Percentiles rank a stretch among this genome's conserved stretches.
Conservation (phyloP, 1,140 invertebrate genomes). For the Mamestra configurata region DNA sequence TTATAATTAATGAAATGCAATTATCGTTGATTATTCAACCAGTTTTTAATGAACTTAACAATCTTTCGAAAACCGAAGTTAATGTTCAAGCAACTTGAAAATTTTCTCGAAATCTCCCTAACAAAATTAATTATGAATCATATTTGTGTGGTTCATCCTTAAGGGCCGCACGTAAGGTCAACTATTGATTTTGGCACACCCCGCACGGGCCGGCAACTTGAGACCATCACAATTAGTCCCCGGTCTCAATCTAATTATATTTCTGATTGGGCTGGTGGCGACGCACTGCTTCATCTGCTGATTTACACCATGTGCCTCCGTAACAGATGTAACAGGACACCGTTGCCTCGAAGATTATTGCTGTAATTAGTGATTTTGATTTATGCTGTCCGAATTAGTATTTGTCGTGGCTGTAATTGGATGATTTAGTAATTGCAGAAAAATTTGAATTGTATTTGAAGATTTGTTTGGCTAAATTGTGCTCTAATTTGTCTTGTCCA, state of each 20-base stretch:
- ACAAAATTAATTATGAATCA: conserved; percentile 54
- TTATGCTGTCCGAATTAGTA: background rate
- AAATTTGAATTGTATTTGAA: background rate
- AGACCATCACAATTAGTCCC: conserved; percentile 84
- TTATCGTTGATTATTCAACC: conserved; percentile 27
- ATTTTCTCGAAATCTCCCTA: background rate
- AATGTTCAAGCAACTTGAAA: background rate
- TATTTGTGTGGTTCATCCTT: conserved; percentile 57
- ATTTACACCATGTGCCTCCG: conserved; percentile 54
- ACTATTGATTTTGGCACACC: conserved; percentile 79
- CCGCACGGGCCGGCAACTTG: conserved; percentile 79
- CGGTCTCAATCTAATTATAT: conserved; percentile 86
- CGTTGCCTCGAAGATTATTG: conserved; percentile 16
- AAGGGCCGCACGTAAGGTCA: conserved; percentile 68
- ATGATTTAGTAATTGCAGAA: conserved; percentile 18
- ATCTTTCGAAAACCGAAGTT: background rate
- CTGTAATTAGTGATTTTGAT: conserved; percentile 20
- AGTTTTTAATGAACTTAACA: background rate
- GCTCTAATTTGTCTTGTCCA: background rate
- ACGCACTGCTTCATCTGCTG: conserved; percentile 51
- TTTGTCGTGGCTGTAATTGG: background rate
- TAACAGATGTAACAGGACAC: conserved; percentile 51
- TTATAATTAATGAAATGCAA: conserved; percentile 42
- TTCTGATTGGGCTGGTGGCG: conserved; percentile 80
- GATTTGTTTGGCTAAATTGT: background rate